Percentiles rank a stretch among this genome's conserved stretches.
Conservation (phyloP, 2,113 vertebrate genomes). For the Crocuta crocuta region DNA sequence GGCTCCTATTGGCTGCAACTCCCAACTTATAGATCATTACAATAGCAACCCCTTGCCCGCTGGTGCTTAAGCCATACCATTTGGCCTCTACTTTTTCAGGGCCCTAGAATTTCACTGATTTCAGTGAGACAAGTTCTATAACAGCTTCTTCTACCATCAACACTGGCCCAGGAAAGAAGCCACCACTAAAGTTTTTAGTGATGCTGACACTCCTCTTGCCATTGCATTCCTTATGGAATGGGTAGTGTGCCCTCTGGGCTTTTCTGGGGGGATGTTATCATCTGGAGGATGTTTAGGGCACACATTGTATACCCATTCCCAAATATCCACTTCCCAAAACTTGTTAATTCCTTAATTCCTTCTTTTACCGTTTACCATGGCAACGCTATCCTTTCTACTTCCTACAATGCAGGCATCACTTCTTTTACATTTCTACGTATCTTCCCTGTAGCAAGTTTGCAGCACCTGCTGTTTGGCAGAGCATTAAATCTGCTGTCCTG, state of each 20-base stretch:
- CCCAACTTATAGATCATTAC: background rate
- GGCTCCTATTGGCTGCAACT: background rate
- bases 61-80: background rate
- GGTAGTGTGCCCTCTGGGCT: background rate
- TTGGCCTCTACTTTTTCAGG: background rate
- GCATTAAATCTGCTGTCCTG: background rate
- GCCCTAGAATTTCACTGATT: background rate
- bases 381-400: background rate
- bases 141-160: background rate
- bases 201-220: background rate
- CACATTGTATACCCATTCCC: background rate
- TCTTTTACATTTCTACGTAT: background rate
- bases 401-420: background rate
- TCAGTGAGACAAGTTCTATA: background rate
- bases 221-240: background rate
- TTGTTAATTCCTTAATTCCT: background rate
- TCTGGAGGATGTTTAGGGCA: background rate
- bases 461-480: background rate
- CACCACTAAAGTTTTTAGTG: background rate
- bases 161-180: background rate
- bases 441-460: background rate
- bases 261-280: background rate
- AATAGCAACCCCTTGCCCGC: background rate
- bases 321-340: background rate
- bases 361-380: background rate